phyloP scores from a whole-genome alignment of 2,797 vertebrate genomes.

The Echiichthys vipera region DNA sequence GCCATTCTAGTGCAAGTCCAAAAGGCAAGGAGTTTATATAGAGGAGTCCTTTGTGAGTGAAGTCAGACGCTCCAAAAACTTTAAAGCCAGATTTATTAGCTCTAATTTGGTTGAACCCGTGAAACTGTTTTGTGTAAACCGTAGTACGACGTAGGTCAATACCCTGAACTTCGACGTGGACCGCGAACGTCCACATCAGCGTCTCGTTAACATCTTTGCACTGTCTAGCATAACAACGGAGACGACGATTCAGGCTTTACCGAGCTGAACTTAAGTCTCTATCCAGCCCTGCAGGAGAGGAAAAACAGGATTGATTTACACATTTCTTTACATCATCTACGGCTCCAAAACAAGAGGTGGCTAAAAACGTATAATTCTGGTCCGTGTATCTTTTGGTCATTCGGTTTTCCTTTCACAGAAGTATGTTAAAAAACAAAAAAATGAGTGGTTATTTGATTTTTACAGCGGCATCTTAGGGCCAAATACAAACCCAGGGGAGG shows the following conservation, averaged over 20 bases:
- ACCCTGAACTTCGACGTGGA: conserved; percentile 53
- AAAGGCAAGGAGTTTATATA: conserved; percentile 48
- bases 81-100: conserved; percentile 31
- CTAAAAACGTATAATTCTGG: too few relatives aligned
- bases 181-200: conserved; percentile 23
- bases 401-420: too few relatives aligned
- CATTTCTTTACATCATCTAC: not conserved
- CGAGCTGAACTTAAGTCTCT: conserved; percentile 35
- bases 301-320: conserved; percentile 5
- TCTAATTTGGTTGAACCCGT: conserved; percentile 56
- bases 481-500: too few relatives aligned
- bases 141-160: conserved; percentile 36
- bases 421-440: too few relatives aligned
- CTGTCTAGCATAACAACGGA: conserved; percentile 38
- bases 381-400: too few relatives aligned
- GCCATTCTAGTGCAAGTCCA: conserved; percentile 68
- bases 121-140: conserved; percentile 43
- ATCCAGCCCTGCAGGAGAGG: conserved; percentile 55
- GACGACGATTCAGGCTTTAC: conserved; percentile 21
- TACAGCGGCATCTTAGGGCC: too few relatives aligned
- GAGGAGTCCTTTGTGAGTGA: conserved; percentile 34
- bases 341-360: conserved; percentile 28
- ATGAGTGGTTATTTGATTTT: too few relatives aligned
- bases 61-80: conserved; percentile 23
- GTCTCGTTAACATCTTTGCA: conserved; percentile 54